phyloP scores from a whole-genome alignment of 2,113 vertebrate species.

The Mobula birostris region DNA sequence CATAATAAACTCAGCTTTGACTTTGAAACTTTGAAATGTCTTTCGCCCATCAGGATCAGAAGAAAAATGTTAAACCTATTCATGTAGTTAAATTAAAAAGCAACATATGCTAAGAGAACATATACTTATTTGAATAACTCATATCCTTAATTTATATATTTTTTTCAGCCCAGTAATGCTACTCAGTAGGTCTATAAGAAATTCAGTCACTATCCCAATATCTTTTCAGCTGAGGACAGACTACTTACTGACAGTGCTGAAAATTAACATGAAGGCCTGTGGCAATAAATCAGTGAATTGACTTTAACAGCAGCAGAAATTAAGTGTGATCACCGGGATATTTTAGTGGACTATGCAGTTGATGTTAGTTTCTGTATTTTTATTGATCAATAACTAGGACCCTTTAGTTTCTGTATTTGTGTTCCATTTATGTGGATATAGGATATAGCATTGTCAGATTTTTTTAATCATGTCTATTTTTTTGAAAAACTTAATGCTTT shows the following conservation, averaged over 20 bases:
- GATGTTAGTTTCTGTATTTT: conserved; percentile 7
- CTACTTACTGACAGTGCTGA: conserved; percentile 11
- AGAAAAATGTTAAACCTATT: too few species aligned
- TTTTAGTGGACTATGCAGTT: neutral
- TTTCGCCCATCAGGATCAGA: too few species aligned
- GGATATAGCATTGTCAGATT: neutral
- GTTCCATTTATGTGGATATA: neutral
- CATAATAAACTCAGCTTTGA: too few species aligned
- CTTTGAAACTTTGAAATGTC: too few species aligned
- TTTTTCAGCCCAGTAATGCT: neutral
- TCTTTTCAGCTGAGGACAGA: neutral
- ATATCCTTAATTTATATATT: neutral
- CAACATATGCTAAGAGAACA: neutral
- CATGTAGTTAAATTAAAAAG: neutral
- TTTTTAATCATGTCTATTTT: conserved; percentile 17
- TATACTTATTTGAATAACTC: neutral
- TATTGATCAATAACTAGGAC: neutral
- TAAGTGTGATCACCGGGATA: conserved; percentile 22
- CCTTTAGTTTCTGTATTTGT: neutral
- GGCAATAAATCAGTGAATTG: conserved; percentile 2
- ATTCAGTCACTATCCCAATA: neutral
- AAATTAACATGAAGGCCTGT: neutral
- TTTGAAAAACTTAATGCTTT: neutral
- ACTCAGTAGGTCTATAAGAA: neutral
- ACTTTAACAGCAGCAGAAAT: conserved; percentile 32